phyloP scores from a whole-genome alignment of 1,140 invertebrate species.

The Pristionchus pacificus region DNA sequence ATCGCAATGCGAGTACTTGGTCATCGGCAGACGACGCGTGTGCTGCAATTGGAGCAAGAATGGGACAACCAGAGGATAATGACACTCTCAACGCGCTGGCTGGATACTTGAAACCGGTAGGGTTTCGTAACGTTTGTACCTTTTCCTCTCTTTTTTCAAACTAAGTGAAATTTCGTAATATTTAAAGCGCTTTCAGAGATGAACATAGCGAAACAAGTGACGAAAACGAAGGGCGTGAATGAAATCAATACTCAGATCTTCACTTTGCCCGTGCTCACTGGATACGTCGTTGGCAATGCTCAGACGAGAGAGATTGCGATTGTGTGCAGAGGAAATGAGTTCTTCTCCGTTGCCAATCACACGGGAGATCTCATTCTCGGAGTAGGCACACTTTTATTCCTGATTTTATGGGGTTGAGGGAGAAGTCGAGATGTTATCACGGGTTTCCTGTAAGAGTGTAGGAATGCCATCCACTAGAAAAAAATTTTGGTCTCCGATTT shows the following conservation, averaged over 20 bases:
- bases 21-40: background rate
- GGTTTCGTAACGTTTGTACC: background rate
- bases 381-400: no score
- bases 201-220: no score
- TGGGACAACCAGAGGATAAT: background rate
- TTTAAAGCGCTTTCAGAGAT: no score
- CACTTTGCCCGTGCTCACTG: slow-evolving; percentile 30
- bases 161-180: background rate
- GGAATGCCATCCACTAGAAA: no score
- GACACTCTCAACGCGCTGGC: background rate
- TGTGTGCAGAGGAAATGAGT: slow-evolving; percentile 27
- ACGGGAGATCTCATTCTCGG: no score
- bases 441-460: no score
- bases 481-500: no score
- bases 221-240: no score
- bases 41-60: background rate
- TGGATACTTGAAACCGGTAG: background rate
- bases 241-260: no score
- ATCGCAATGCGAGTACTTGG: background rate
- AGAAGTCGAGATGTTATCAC: no score
- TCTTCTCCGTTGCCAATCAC: slow-evolving; percentile 11
- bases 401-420: no score
- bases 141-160: background rate
- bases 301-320: slow-evolving; percentile 14
- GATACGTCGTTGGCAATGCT: slow-evolving; percentile 29